Base-by-base conservation (phyloP, 1,140 invertebrate genomes). In the Aphelenchoides avenae region DNA sequence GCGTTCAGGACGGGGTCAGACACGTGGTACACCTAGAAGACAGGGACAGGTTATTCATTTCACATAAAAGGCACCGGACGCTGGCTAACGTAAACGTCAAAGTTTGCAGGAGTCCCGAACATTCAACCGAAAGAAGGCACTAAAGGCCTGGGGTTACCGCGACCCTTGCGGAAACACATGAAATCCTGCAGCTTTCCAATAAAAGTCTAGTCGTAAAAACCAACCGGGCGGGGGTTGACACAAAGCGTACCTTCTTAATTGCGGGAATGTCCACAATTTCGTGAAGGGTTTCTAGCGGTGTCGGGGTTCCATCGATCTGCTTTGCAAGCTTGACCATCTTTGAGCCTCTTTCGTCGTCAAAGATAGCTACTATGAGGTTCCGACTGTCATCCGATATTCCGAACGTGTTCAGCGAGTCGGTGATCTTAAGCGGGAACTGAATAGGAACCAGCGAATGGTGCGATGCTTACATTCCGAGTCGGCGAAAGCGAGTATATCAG, bases 401-500 rank as follows among this genome's bases (percentile, higher is more conserved):
- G 40, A 71, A 71, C 11, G 61, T 66, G 13, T 48, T 51, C 39
- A 71, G 50, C 13, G 70, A 72, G n/a, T 68, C 66, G 11, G 50
- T 52, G 15, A 71, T 68, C 61, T 71, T 34, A 48, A 68, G 49
- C n/a, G 20, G n/a, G 2, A 11, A 24, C 20, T 53, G 15, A 56
- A 56, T 34, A 24, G 5, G 29, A 42, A 54, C 24, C 30, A 55
- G 46, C 37, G 22, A 51, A 48, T 27, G n/a, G n/a, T n/a, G n/a
- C n/a, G 11, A 29, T 34, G 47, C 56, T 42, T 60, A 68, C 61
- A 70, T 71, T 71, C 62, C 60, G 48, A 18, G 65, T 75, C 15
- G 70, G 70, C 20, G 73, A 76, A 6, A 73, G 47, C 13, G 62
- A 70, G 41, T 73, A 73, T 24, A 73, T 64, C 15, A 73, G 37